phyloP scores from a whole-genome alignment of 2,888 invertebrate genomes.

The Helicoverpa assulta region DNA sequence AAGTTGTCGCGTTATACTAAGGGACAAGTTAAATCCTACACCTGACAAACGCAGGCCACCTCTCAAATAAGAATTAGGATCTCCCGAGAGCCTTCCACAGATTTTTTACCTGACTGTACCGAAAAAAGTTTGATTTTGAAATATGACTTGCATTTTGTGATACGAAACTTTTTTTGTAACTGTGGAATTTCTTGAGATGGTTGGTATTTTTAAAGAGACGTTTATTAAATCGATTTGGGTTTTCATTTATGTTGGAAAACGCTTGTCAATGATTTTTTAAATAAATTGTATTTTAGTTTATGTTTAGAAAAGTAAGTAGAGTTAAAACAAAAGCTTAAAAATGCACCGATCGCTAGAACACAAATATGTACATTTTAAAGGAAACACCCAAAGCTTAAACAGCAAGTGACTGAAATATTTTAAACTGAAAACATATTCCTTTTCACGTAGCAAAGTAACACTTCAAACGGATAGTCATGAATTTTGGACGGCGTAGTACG shows the following conservation, averaged over 20 bases:
- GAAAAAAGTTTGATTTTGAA: conserved; percentile 31
- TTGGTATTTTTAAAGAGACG: not conserved
- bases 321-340: too few relatives aligned
- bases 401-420: conserved; percentile 63
- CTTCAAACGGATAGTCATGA: conserved; percentile 81
- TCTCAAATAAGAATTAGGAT: conserved; percentile 69
- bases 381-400: conserved; percentile 43
- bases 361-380: conserved; percentile 14
- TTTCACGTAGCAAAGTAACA: conserved; percentile 67
- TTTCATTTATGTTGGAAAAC: not conserved
- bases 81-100: conserved; percentile 45
- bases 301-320: too few relatives aligned
- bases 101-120: conserved; percentile 61
- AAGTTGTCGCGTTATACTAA: conserved; percentile 48
- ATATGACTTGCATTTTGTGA: conserved; percentile 21
- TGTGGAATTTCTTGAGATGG: not conserved
- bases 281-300: not conserved
- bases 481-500: conserved; percentile 74
- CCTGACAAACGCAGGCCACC: conserved; percentile 69
- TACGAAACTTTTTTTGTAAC: conserved; percentile 2
- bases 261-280: not conserved
- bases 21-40: conserved; percentile 62
- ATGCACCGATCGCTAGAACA: not conserved
- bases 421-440: conserved; percentile 74
- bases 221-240: not conserved